Base-by-base conservation (phyloP, 30 jellyfish, hydroid and myxozoan species). In the Aurelia sp. region DNA sequence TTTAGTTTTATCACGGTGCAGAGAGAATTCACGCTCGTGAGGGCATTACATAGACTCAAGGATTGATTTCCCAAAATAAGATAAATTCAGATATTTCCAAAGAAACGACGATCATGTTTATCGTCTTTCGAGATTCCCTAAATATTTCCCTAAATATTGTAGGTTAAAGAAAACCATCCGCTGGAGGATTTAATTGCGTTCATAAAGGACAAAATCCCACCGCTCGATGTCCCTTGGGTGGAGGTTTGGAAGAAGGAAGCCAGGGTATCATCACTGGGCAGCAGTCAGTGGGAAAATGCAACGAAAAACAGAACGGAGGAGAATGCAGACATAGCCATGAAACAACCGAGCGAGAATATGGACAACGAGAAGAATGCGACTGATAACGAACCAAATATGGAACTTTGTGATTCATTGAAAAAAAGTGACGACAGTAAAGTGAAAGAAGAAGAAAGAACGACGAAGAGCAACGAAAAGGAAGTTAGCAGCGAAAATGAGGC, bases 191-290 rank as follows among this genome's bases (percentile, higher is more conserved):
- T 91, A 76, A 63, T 91, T 3, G 91, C 81, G 2, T 91, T 84
- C 58, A 77, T 91, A 12, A 76, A 72, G 20, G 98, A 91, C 78
- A 91, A 91, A 60, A 72, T 80, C 9, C 98, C 98, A 40, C 70
- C 82, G 1, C 59, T 79, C 8, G 48, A 3, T 48, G 83, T 82
- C 2, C 95, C 97, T 48, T 90, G 97, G 97, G 82, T 85, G 19
- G 67, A 64, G 4, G 58, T 90, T 35, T 90, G 97, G 97, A 61
- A 76, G 44, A 52, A 60, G 12, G 87, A 70, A 0, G 0, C 55
- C 4, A 35, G 66, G 78, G 1, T 10, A 13, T 24, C 57, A 67
- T n/a, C 6, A 17, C 15, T 21, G 1, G n/a, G 38, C 18, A 21
- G 52, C 20, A 8, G 20, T 8, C 41, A 38, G 66, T 2, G 40